Evolutionary conservation across 2,888 invertebrate species (phyloP), one percentile per base, ranked within the genome.

Genomic region (Athalia rosae): DNA sequence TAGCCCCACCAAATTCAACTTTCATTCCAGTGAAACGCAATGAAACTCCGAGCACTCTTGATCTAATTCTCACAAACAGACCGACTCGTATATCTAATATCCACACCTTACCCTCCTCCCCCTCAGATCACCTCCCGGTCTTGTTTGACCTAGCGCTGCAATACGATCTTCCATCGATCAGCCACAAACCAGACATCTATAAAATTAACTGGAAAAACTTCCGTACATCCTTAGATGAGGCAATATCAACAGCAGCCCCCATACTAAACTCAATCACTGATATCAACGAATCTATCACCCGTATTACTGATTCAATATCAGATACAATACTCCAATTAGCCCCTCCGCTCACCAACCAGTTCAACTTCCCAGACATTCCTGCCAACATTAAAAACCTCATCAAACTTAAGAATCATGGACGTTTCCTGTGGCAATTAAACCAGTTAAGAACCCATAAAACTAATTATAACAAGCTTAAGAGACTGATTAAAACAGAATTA

Each of bases 31-130:
- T 64, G 2, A 48, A 48, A 48, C 85, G 82, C 43, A 79, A 78
- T 43, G 80, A 53, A 3, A 83, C 81, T 6, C 83, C 84, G 7
- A 79, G 81, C 66, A 83, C 81, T 48, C 82, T 85, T 78, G 82
- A 85, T 59, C 80, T 85, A 76, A 81, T 79, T 43, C 48, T 84
- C 9, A 83, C 79, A 13, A 85, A 85, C 80, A 84, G 83, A 56
- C 53, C 83, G 0, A 69, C 8, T 0, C 77, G 79, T 43, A 77
- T 82, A 0, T 76, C 80, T 41, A 63, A 82, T 0, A 15, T 79
- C 0, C 15, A 74, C 47, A 63, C 80, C 1, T 15, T 76, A 6
- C 47, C 81, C n/a, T 81, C 83, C 78, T 77, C 85, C 6, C 83
- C 76, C 48, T 85, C 83, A 0, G 83, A 85, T 67, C 84, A 85